phyloP scores from a whole-genome alignment of 1,140 invertebrate genomes.

The Metopolophium dirhodum region DNA sequence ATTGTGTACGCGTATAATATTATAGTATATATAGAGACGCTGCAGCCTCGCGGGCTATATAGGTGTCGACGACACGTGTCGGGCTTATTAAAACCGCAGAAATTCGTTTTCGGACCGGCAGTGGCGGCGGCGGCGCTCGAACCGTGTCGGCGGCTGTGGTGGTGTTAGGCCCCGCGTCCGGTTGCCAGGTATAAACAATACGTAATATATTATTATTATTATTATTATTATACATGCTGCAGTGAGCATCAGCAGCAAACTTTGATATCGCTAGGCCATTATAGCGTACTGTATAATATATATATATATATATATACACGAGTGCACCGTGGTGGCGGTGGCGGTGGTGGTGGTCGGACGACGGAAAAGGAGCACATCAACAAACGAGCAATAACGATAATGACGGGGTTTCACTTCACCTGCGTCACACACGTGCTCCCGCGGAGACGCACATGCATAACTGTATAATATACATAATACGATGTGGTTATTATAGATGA shows the following conservation, averaged over 20 bases:
- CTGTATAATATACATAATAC: not conserved
- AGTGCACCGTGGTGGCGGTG: not conserved
- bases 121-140: not conserved
- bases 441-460: not conserved
- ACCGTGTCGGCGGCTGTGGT: not conserved
- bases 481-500: not conserved
- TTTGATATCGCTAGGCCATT: not conserved
- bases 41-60: not conserved
- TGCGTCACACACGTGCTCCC: not conserved
- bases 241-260: not conserved
- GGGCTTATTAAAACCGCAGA: constrained; percentile 39
- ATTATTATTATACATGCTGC: not conserved
- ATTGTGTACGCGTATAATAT: not conserved
- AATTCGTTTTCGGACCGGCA: constrained; percentile 29
- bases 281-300: not conserved
- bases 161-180: not conserved
- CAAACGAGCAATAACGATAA: constrained; percentile 28
- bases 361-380: not conserved
- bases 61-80: constrained; percentile 21
- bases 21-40: not conserved
- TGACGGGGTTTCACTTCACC: constrained; percentile 25
- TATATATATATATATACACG: not conserved
- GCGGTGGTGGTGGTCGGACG: not conserved
- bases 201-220: constrained; percentile 19
- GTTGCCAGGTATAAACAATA: not conserved